These are phyloP conservation scores for Phyllotreta striolata DNA, from an alignment of 2,888 invertebrate genomes.

Conservation along the genomic window DNA sequence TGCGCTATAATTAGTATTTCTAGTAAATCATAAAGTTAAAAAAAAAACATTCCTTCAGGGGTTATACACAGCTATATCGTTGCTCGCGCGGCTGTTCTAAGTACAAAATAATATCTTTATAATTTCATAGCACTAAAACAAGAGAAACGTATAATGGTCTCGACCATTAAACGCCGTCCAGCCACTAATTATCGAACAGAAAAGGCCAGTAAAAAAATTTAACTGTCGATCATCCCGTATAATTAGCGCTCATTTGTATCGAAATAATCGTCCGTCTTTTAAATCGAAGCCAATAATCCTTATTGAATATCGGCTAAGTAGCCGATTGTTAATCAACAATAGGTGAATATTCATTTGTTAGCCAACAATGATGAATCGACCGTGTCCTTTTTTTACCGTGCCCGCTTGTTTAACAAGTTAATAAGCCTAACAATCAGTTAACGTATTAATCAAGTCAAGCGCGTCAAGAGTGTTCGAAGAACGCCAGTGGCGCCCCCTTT, in stretches of 20 bases:
- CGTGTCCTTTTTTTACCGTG: slow-evolving; percentile 38
- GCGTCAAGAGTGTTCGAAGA: slow-evolving; percentile 30
- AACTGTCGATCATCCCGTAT: slow-evolving; percentile 35
- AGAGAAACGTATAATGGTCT: slow-evolving; percentile 10
- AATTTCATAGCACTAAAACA: slow-evolving; percentile 15
- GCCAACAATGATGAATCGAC: slow-evolving; percentile 58
- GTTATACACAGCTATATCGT: background rate
- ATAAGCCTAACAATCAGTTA: slow-evolving; percentile 62
- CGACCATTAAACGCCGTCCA: slow-evolving; percentile 13
- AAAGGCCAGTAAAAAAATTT: slow-evolving; percentile 15
- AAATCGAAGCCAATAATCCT: slow-evolving; percentile 52
- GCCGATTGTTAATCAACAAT: slow-evolving; percentile 58
- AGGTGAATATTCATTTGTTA: slow-evolving; percentile 56
- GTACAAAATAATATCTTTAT: slow-evolving; percentile 23
- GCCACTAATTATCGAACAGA: slow-evolving; percentile 11
- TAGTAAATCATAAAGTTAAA: background rate
- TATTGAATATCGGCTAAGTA: slow-evolving; percentile 50
- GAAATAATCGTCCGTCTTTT: slow-evolving; percentile 23
- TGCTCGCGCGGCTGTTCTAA: slow-evolving; percentile 11
- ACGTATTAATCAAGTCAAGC: slow-evolving; percentile 58
- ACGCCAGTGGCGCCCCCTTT: slow-evolving; percentile 16
- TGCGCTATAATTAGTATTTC: too few relatives aligned
- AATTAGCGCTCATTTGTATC: slow-evolving; percentile 49
- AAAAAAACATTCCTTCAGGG: slow-evolving; percentile 1
- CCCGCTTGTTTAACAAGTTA: slow-evolving; percentile 61